Percentiles rank a stretch among this genome's conserved stretches.
phyloP scores from a whole-genome alignment of 2,888 invertebrate genomes.

The Nymphalis urticae region DNA sequence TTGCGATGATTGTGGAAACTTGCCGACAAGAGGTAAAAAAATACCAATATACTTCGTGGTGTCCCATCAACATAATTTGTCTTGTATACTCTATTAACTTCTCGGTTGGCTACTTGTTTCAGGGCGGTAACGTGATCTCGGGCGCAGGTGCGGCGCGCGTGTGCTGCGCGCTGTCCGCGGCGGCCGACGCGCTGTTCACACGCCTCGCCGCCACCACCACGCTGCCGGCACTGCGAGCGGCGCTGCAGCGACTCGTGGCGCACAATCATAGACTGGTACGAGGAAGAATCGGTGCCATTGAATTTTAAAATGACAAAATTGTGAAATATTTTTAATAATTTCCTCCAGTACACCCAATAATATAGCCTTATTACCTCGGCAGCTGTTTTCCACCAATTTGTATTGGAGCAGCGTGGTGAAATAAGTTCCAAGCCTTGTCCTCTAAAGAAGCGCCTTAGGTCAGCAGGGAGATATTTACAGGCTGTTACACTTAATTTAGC shows the following conservation, averaged over 20 bases:
- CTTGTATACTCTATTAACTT: too few relatives aligned
- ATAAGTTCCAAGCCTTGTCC: too few relatives aligned
- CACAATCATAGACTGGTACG: conserved; percentile 91
- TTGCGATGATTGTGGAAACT: conserved; percentile 86
- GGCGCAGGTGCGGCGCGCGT: conserved; percentile 93
- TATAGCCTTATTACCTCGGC: too few relatives aligned
- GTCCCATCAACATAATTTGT: too few relatives aligned
- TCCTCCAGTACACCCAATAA: background rate
- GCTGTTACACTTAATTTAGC: conserved; percentile 23
- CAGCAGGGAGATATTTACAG: background rate
- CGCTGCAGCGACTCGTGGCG: conserved; percentile 89
- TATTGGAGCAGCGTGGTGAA: too few relatives aligned
- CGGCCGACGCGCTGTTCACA: conserved; percentile 94
- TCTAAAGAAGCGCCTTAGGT: too few relatives aligned
- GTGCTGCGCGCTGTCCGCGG: conserved; percentile 93
- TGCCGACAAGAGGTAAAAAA: conserved; percentile 76
- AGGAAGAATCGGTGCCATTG: background rate
- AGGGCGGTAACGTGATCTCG: conserved; percentile 82
- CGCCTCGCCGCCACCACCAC: conserved; percentile 94
- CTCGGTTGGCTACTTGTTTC: background rate
- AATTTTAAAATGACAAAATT: background rate
- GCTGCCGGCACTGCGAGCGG: conserved; percentile 90
- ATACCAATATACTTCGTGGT: too few relatives aligned
- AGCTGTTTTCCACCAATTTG: too few relatives aligned
- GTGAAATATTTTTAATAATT: background rate